Evolutionary conservation across 2,797 vertebrate species (phyloP).

Genomic region (Chrysolophus pictus): DNA sequence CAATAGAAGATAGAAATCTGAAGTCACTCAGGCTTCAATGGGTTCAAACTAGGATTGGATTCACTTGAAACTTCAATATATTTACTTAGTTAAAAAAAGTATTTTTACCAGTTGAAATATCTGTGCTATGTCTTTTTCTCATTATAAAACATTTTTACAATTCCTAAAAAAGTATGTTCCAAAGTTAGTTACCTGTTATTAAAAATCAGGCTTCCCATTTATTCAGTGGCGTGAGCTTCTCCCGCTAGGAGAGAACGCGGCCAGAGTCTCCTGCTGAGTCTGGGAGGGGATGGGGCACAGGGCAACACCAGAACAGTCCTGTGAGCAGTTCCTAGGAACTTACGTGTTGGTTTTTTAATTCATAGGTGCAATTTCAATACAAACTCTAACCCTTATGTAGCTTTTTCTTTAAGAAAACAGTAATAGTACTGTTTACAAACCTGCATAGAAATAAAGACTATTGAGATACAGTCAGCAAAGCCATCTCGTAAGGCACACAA

Average conservation of each 20-base stretch:
- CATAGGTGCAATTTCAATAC: slow-evolving; percentile 75
- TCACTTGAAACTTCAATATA: slow-evolving; percentile 28
- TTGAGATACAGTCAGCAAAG: slow-evolving; percentile 86
- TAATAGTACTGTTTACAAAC: slow-evolving; percentile 80
- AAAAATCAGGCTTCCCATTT: slow-evolving; percentile 52
- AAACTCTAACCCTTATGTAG: slow-evolving; percentile 78
- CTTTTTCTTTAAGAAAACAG: slow-evolving; percentile 79
- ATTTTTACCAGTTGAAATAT: slow-evolving; percentile 22
- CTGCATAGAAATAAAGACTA: slow-evolving; percentile 87
- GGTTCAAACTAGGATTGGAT: slow-evolving; percentile 14
- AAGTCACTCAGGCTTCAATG: not conserved
- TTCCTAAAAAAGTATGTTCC: slow-evolving; percentile 69
- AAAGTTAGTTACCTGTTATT: slow-evolving; percentile 53
- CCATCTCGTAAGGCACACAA: slow-evolving; percentile 88
- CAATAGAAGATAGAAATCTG: slow-evolving; percentile 33
- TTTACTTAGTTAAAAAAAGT: slow-evolving; percentile 48
- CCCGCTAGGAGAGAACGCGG: not conserved
- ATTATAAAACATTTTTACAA: slow-evolving; percentile 76
- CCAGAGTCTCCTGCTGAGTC: not conserved
- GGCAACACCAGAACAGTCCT: slow-evolving; percentile 80
- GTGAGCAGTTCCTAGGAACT: slow-evolving; percentile 68
- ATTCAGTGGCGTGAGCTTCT: not conserved
- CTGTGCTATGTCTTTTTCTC: slow-evolving; percentile 68
- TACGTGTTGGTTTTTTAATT: not conserved
- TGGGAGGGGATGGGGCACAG: slow-evolving; percentile 61